Evolutionary conservation across 2,113 vertebrate species (phyloP).

Genomic region (Salminus brasiliensis): DNA sequence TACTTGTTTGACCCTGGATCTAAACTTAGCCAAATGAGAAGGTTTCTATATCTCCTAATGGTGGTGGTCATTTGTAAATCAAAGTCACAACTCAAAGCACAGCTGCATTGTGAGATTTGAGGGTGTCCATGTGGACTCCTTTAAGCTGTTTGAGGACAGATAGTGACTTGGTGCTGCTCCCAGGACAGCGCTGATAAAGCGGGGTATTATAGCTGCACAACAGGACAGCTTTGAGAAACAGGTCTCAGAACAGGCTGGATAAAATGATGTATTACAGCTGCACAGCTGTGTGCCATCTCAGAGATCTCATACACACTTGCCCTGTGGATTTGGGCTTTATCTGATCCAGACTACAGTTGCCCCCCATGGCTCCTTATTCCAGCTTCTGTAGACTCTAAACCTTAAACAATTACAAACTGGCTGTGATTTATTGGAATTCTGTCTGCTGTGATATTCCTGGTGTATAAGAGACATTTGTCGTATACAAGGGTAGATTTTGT

Average conservation of each 20-base stretch:
- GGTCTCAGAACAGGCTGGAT: conserved; percentile 10
- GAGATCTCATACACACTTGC: conserved; percentile 35
- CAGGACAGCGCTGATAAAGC: conserved; percentile 14
- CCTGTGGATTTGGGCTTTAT: conserved; percentile 57
- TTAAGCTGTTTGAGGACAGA: conserved; percentile 1
- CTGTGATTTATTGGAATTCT: background rate
- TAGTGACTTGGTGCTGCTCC: conserved; percentile 4
- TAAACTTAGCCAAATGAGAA: conserved; percentile 9
- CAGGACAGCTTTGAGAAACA: background rate
- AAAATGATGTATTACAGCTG: conserved; percentile 53
- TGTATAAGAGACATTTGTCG: background rate
- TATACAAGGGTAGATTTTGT: too few species aligned
- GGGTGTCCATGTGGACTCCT: conserved; percentile 9
- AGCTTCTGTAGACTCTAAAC: conserved; percentile 10
- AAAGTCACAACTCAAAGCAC: conserved; percentile 26
- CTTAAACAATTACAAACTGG: background rate
- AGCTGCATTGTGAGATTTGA: conserved; percentile 1
- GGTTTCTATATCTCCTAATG: background rate
- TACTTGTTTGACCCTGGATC: conserved; percentile 17
- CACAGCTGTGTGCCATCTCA: conserved; percentile 31
- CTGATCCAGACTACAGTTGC: conserved; percentile 65
- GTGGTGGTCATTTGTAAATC: background rate
- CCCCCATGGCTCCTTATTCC: conserved; percentile 13
- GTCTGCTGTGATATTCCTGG: background rate
- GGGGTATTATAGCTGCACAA: conserved; percentile 3